Base-by-base conservation (phyloP, 1,140 invertebrate species). In the Apis laboriosa region DNA sequence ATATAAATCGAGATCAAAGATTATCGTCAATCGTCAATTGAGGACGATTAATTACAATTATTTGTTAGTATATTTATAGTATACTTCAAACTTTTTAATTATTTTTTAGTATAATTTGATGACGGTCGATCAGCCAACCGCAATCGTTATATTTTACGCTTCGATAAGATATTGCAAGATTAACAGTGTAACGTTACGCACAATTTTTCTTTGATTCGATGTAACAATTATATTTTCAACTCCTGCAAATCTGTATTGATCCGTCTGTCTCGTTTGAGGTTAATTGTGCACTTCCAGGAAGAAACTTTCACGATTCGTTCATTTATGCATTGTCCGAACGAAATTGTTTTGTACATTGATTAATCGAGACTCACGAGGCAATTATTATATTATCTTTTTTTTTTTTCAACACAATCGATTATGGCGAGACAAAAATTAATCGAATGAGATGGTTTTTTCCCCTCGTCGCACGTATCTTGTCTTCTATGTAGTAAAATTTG, bases 321-420 rank as follows among this genome's bases (percentile, higher is more conserved):
- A 60, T 70, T 21, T 15, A 53, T 73, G 60, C 75, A 70, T 75
- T 76, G 55, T 55, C 49, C 43, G 17, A 63, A 55, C 63, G 51
- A 83, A 81, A 80, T 83, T 66, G 66, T 49, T 77, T 83, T 34
- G 56, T 49, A 28, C 53, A 21, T 24, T 56, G 67, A 49, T 83
- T 76, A 70, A 83, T 64, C 71, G 51, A 56, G 73, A 77, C 80
- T 80, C 71, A 80, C 51, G 58, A 83, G 75, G 1, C 76, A 80
- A 86, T 83, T 76, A 61, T 86, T 83, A 43, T 43, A 34, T 34
- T 34, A 34, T 34, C 2, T 7, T 43, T 7, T 43, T 43, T 67
- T 60, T 71, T 66, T 82, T 61, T 53, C 11, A 56, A 19, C 55
- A 13, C 19, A 55, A 24, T 15, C 55, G 24, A 43, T 19, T 21